Evolutionary conservation across 2,888 invertebrate genomes (phyloP).

Genomic region (Stenichneumon culpator): DNA sequence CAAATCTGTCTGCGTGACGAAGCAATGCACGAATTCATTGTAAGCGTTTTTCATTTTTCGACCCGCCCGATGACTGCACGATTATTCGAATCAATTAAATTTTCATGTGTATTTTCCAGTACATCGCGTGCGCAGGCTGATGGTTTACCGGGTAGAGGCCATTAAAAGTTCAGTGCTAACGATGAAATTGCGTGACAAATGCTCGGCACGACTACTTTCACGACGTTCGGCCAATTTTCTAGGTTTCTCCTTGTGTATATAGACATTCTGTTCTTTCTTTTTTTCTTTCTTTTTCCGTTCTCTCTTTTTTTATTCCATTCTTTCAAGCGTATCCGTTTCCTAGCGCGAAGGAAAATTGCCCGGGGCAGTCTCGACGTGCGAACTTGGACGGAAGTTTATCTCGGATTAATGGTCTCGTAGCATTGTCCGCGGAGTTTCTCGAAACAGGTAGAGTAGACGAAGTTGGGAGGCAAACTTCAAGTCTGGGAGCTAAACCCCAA

Average conservation of each 20-base stretch:
- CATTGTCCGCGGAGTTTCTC: conserved; percentile 69
- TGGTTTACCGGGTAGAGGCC: conserved; percentile 43
- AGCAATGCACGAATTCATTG: conserved; percentile 4
- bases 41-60: conserved; percentile 5
- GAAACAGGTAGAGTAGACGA: conserved; percentile 69
- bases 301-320: conserved; percentile 58
- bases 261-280: conserved; percentile 18
- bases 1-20: not conserved
- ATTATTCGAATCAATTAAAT: conserved; percentile 45
- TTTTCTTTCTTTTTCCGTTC: conserved; percentile 32
- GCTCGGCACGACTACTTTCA: conserved; percentile 49
- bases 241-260: conserved; percentile 49
- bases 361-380: conserved; percentile 63
- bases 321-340: conserved; percentile 61
- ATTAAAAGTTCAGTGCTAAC: conserved; percentile 60
- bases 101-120: conserved; percentile 15
- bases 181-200: conserved; percentile 63
- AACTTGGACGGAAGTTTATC: conserved; percentile 68
- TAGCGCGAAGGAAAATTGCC: conserved; percentile 65
- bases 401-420: conserved; percentile 71
- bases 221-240: conserved; percentile 65
- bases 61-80: conserved; percentile 17
- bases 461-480: conserved; percentile 64
- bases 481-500: conserved; percentile 57
- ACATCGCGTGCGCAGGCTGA: conserved; percentile 38